Base-by-base conservation (phyloP, 1,140 invertebrate genomes). In the Procambarus clarkii region DNA sequence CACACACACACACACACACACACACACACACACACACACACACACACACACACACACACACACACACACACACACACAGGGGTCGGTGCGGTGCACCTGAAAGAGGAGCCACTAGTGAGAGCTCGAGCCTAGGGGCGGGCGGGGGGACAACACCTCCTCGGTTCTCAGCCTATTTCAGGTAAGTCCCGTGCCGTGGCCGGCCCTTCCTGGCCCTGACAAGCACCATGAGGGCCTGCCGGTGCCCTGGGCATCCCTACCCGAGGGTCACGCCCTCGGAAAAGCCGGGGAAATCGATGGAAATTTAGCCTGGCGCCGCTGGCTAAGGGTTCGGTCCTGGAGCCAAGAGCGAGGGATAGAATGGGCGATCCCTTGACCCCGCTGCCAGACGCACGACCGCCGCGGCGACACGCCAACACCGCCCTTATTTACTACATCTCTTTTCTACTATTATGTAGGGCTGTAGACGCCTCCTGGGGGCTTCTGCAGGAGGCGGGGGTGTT, bases 221-320 rank as follows among this genome's bases (percentile, higher is more conserved):
- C 24, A 34, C 9, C 34, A 86, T 50, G 50, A 76, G 34, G 84
- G 45, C 15, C 54, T 34, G 45, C n/a, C 48, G 50, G 77, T 11
- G 5, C 5, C 74, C 76, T 45, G 46, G n/a, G 21, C 48, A 21
- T n/a, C 46, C 34, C 13, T 24, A 46, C 50, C 48, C 45, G 13
- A 46, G 24, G 60, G 24, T 77, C 3, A 77, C 54, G 24, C 45
- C 8, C 18, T 15, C 13, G 13, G 46, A 50, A 77, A 50, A 77
- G 50, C 50, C 24, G 18, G 69, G 15, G 54, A 86, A 76, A 86
- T 86, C 84, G 71, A 86, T 86, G 74, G 77, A 86, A 74, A 76
- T 76, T 86, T 86, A 71, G 84, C 84, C 64, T 86, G 84, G 84
- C 84, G 84, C 84, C 84, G 84, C 84, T 86, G 71, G 84, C 84